Base-by-base conservation (phyloP, 2,797 vertebrate genomes). In the Tangara arthus region DNA sequence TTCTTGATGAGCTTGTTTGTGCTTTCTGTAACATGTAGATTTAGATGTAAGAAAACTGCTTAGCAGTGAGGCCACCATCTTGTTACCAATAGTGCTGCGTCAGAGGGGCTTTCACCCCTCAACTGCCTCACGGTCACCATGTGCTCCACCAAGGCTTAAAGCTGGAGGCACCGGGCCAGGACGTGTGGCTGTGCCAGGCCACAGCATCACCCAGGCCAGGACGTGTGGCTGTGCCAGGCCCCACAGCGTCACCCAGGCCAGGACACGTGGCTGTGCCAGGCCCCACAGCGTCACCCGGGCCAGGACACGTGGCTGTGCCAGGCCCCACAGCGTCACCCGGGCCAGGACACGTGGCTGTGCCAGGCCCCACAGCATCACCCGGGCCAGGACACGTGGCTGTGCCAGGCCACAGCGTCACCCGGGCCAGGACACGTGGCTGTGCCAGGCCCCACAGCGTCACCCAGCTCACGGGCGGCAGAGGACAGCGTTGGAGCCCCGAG, bases 201-300 rank as follows among this genome's bases (percentile, higher is more conserved):
- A 42, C 82, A 15, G 49, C 12, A 0, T 41, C 21, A 1, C 53
- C 26, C 12, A 3, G 15, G 55, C 46, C 4, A 5, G 35, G 44
- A 12, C 17, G 9, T 0, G 0, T 11, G 63, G 53, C 83, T 4
- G 2, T 66, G 41, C 44, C 8, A 0, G 23, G 52, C 37, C n/a
- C 60, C 42, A 42, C 81, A 15, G 50, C 23, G 0, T 37, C 19
- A 1, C 53, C 26, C 9, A 9, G 24, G 55, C 46, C 4, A 6
- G 34, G 44, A 14, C 19, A 12, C 0, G 0, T 10, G 61, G 57
- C n/a, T n/a, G n/a, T n/a, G n/a, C n/a, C n/a, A n/a, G n/a, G n/a
- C n/a, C n/a, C n/a, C 42, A 42, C 81, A 15, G 50, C 23, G 0
- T 37, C 19, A 1, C 53, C 26, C 9, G 2, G 14, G 55, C 46